Conservation (phyloP, 2,888 invertebrate genomes). For the Acanthacorydalis orientalis region DNA sequence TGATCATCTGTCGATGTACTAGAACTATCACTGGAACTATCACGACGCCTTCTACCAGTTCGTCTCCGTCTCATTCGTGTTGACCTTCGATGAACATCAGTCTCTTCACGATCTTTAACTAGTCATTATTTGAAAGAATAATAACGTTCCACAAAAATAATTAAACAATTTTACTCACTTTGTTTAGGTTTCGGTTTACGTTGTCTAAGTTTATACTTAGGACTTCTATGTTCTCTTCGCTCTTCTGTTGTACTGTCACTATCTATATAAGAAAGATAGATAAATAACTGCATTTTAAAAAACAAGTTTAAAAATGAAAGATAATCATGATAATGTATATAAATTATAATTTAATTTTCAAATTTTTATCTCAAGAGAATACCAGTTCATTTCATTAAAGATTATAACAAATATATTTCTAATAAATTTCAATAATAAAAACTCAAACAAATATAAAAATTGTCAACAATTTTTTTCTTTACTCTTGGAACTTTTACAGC, state of each 20-base stretch:
- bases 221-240: slow-evolving; percentile 20
- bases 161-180: slow-evolving; percentile 5
- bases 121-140: too few species aligned
- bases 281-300: background rate
- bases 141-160: too few species aligned
- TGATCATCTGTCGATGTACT: background rate
- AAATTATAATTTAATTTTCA: too few species aligned
- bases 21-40: background rate
- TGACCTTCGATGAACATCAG: background rate
- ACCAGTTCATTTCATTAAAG: too few species aligned
- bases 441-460: too few species aligned
- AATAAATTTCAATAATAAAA: too few species aligned
- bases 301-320: background rate
- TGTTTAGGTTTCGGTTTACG: slow-evolving; percentile 7
- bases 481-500: too few species aligned
- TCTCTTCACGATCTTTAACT: background rate
- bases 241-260: slow-evolving; percentile 20
- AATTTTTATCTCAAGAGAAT: too few species aligned
- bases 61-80: background rate
- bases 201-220: slow-evolving; percentile 7
- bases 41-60: background rate
- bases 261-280: slow-evolving; percentile 7
- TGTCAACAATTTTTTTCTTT: too few species aligned
- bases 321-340: too few species aligned
- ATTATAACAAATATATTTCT: too few species aligned